Conservation (phyloP, 2,113 vertebrate genomes). For the Alethe castanea region DNA sequence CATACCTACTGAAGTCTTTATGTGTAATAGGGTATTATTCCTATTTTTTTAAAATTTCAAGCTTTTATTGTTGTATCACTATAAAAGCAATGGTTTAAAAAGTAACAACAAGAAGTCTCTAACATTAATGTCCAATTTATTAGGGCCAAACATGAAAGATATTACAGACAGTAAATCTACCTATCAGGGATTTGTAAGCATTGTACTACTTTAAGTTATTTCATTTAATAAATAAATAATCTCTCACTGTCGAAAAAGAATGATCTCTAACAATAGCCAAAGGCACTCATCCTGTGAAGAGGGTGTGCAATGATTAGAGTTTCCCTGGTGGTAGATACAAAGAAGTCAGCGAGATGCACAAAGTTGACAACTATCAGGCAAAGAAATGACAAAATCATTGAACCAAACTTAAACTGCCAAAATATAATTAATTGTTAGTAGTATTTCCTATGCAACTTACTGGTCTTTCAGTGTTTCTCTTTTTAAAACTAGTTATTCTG, state of each 20-base stretch:
- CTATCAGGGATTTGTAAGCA: neutral
- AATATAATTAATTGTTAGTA: neutral
- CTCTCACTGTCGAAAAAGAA: neutral
- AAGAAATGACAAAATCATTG: neutral
- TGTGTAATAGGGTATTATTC: neutral
- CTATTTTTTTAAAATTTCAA: neutral
- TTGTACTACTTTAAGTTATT: neutral
- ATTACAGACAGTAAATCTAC: neutral
- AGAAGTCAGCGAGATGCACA: neutral
- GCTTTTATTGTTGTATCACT: neutral
- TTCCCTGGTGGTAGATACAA: neutral
- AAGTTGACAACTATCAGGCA: neutral
- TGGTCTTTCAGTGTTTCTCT: neutral
- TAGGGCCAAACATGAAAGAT: neutral
- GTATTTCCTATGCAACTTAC: neutral
- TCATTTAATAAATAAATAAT: neutral
- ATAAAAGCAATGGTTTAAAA: neutral
- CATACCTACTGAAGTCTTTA: neutral
- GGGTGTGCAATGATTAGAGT: rapidly evolving
- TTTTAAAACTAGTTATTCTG: neutral
- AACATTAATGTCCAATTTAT: neutral
- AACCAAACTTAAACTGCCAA: neutral
- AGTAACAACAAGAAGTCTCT: neutral
- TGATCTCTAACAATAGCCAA: neutral
- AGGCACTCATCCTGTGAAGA: neutral